phyloP scores from a whole-genome alignment of 30 jellyfish, hydroid and myxozoan genomes.

The Catostylus mosaicus region DNA sequence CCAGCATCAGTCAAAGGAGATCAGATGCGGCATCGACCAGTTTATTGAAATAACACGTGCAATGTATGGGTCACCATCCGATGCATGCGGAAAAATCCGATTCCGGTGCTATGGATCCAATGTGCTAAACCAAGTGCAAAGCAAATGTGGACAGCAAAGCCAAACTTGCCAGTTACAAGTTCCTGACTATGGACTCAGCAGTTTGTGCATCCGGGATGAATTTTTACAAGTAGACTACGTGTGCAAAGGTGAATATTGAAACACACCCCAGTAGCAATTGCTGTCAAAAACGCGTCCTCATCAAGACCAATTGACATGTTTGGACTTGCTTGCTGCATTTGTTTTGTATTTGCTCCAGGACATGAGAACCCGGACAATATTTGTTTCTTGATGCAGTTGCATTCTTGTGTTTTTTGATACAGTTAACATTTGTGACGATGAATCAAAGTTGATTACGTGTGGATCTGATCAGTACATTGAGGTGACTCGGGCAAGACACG shows the following conservation, averaged over 20 bases:
- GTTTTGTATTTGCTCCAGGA: too few relatives aligned
- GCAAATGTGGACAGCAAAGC: background rate
- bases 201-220: background rate
- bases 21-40: background rate
- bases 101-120: background rate
- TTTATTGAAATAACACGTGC: background rate
- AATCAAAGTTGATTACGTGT: background rate
- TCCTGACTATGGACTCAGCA: background rate
- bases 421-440: background rate
- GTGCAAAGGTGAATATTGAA: background rate
- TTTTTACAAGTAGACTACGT: background rate
- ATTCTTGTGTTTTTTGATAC: too few relatives aligned
- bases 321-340: too few relatives aligned
- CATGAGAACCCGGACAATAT: too few relatives aligned
- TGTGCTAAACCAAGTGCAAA: background rate
- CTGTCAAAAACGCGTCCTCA: too few relatives aligned
- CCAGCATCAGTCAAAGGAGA: background rate
- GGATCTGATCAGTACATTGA: background rate
- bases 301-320: too few relatives aligned
- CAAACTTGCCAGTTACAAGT: background rate
- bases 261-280: too few relatives aligned
- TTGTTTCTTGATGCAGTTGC: too few relatives aligned
- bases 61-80: background rate
- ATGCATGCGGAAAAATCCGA: background rate
- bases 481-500: background rate